Base-by-base conservation (phyloP, 2,888 invertebrate species). In the Sipha maydis region DNA sequence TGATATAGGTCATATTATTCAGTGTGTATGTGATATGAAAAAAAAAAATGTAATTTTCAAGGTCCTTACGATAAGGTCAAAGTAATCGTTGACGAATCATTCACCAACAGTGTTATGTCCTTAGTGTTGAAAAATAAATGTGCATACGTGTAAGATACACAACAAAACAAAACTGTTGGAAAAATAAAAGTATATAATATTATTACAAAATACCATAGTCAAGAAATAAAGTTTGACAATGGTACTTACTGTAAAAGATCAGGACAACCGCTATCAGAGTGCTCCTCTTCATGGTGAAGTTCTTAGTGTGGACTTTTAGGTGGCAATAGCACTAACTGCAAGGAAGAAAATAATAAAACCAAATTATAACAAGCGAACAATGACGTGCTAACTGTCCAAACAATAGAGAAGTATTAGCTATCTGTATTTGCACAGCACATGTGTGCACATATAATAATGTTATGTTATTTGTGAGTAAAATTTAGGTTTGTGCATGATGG, bases 101-200 rank as follows among this genome's bases (percentile, higher is more conserved):
- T 88, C 34, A 82, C 88, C 61, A 88, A 76, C 31, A 88, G 21
- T 41, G 38, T 67, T 8, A 88, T 5, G 19, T 88, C 88, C n/a
- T 67, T 41, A 41, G 67, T 88, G 19, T 88, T 67, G 73, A 88
- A 88, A n/a, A 75, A 82, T 25, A 88, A 41, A 82, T 19, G 31
- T 48, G 82, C 88, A 41, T 31, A 73, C 11, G 75, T 31, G 21
- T 34, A 67, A 19, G 41, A 88, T 3, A 48, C 48, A 41, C 61
- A 25, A 25, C 61, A 25, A 61, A 61, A 21, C 21, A 61, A 25
- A 61, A 25, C 80, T 85, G 54, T 78, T 7, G 34, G 9, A 34
- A 77, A 83, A 48, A 83, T 71, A n/a, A 11, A n/a, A 21, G 28
- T 28, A 41, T n/a, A 11, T 54, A 11, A 48, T 48, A 48, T 14